Conservation (phyloP, 2,888 invertebrate species). For the Drosophila fungiperda region DNA sequence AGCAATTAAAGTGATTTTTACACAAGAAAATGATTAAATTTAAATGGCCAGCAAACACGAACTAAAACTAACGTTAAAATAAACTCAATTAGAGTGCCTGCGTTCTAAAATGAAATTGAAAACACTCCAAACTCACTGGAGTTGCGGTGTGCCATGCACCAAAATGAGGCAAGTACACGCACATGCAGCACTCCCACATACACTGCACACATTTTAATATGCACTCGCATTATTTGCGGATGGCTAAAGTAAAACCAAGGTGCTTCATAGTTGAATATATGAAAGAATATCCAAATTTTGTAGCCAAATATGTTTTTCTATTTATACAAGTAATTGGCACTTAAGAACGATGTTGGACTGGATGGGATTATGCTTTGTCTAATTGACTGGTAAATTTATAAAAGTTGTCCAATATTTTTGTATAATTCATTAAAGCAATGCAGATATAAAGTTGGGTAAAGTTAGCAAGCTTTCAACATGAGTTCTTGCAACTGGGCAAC, state of each 20-base stretch:
- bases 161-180: slow-evolving; percentile 60
- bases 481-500: not conserved
- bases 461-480: not conserved
- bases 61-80: slow-evolving; percentile 17
- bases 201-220: slow-evolving; percentile 17
- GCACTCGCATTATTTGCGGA: slow-evolving; percentile 31
- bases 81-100: slow-evolving; percentile 52
- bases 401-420: not conserved
- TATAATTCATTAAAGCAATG: not conserved
- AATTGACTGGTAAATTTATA: not conserved
- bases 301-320: not conserved
- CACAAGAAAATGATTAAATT: slow-evolving; percentile 71
- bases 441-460: not conserved
- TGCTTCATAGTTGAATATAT: no score
- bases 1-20: slow-evolving; percentile 73
- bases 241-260: no score
- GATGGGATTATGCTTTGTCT: not conserved
- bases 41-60: slow-evolving; percentile 61
- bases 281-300: not conserved
- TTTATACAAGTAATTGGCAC: no score
- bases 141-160: slow-evolving; percentile 28
- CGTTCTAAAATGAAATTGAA: slow-evolving; percentile 52
- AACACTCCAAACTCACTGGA: slow-evolving; percentile 36
- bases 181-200: slow-evolving; percentile 25
- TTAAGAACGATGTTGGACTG: no score